Conservation (phyloP, 2,888 invertebrate species). For the Drosophila fulvimacula region DNA sequence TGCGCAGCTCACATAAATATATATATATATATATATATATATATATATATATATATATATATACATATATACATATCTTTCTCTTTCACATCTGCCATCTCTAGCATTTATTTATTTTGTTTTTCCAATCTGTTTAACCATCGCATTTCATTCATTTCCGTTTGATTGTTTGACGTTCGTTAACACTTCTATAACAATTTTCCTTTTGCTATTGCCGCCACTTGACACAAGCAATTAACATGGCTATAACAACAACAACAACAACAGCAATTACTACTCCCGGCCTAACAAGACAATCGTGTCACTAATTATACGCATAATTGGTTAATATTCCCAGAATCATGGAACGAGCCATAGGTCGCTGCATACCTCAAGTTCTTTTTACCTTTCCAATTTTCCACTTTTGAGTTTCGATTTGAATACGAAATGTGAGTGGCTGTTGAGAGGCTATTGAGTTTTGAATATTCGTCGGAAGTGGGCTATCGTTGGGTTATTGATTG, state of each 20-base stretch:
- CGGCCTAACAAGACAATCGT: constrained; percentile 74
- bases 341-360: constrained; percentile 40
- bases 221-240: constrained; percentile 75
- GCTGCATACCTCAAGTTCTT: constrained; percentile 20
- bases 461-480: not conserved
- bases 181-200: constrained; percentile 62
- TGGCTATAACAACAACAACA: constrained; percentile 51
- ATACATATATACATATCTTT: not conserved
- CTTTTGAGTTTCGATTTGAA: constrained; percentile 1
- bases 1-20: not conserved
- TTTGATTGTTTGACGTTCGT: constrained; percentile 67
- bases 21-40: not conserved
- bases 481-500: not conserved
- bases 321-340: constrained; percentile 76
- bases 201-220: constrained; percentile 50
- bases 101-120: not conserved
- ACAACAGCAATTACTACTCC: constrained; percentile 40
- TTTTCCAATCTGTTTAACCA: constrained; percentile 45
- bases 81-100: not conserved
- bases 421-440: not conserved
- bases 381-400: not conserved
- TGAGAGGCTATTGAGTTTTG: not conserved
- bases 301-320: constrained; percentile 80
- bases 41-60: too few species aligned
- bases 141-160: constrained; percentile 51